Conservation (phyloP, 2,888 invertebrate genomes). For the Nowickia ferox region DNA sequence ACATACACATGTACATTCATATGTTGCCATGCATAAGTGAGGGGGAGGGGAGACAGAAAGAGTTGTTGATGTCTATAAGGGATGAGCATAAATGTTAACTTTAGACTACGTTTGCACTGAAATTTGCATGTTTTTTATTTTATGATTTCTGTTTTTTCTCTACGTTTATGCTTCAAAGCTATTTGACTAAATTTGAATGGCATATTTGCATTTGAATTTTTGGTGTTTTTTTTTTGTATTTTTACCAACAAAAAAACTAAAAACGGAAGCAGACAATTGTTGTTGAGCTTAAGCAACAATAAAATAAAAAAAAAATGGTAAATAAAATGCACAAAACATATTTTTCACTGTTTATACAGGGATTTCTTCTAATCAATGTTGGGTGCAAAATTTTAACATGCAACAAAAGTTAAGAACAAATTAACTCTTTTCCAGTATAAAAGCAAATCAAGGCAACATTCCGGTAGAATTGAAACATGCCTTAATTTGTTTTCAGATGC, state of each 20-base stretch:
- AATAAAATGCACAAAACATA: constrained; percentile 51
- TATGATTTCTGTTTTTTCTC: constrained; percentile 29
- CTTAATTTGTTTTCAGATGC: too few species aligned
- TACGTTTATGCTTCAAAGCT: constrained; percentile 17
- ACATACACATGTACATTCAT: too few species aligned
- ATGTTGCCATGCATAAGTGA: neutral
- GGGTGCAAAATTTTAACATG: constrained; percentile 19
- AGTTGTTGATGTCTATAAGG: neutral
- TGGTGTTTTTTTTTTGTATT: constrained; percentile 17
- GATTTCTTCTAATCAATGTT: constrained; percentile 61
- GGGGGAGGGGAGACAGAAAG: neutral
- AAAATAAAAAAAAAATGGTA: constrained; percentile 10
- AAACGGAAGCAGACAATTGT: constrained; percentile 70
- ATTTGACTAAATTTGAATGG: constrained; percentile 56
- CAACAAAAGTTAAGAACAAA: neutral
- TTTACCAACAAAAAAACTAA: constrained; percentile 15
- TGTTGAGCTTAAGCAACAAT: constrained; percentile 67
- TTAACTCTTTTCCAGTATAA: too few species aligned
- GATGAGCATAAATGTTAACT: constrained; percentile 67
- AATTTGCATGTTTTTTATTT: constrained; percentile 62
- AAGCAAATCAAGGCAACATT: too few species aligned
- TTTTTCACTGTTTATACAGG: constrained; percentile 67
- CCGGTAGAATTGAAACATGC: too few species aligned
- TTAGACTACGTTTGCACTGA: constrained; percentile 56
- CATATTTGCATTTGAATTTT: constrained; percentile 64